These are phyloP conservation scores for Phymastichus coffea DNA, from an alignment of 1,140 invertebrate genomes.

Conservation along the genomic window DNA sequence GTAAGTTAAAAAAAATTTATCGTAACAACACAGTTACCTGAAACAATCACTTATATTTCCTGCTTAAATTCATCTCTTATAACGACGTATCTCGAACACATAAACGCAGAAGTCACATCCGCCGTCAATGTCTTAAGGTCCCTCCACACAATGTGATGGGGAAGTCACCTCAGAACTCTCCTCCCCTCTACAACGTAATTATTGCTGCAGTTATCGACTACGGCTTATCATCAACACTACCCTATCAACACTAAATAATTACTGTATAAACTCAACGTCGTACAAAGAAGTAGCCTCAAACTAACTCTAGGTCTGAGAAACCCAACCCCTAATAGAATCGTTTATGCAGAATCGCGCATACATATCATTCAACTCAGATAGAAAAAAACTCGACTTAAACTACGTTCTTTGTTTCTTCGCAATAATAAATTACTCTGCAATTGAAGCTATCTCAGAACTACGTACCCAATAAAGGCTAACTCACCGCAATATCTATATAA, in stretches of 20 bases:
- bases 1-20: too few relatives aligned
- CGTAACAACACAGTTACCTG: too few relatives aligned
- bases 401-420: neutral
- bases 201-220: slow-evolving; percentile 17
- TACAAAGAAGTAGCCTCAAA: slow-evolving; percentile 9
- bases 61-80: too few relatives aligned
- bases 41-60: too few relatives aligned
- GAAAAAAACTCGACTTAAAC: neutral
- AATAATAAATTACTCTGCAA: too few relatives aligned
- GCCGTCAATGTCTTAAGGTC: slow-evolving; percentile 9
- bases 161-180: slow-evolving; percentile 16
- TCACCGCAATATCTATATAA: neutral
- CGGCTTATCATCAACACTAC: neutral
- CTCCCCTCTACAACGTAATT: slow-evolving; percentile 17
- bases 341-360: too few relatives aligned
- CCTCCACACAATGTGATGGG: slow-evolving; percentile 13
- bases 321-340: slow-evolving; percentile 19
- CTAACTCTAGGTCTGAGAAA: neutral
- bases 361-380: neutral
- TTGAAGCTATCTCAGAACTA: neutral
- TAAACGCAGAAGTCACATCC: neutral
- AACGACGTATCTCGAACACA: neutral
- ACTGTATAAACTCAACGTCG: neutral
- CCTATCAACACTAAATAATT: neutral
- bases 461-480: neutral